These are phyloP conservation scores for Caenorhabditis inopinata DNA, from an alignment of 1,140 invertebrate genomes.

Conservation along the genomic window DNA sequence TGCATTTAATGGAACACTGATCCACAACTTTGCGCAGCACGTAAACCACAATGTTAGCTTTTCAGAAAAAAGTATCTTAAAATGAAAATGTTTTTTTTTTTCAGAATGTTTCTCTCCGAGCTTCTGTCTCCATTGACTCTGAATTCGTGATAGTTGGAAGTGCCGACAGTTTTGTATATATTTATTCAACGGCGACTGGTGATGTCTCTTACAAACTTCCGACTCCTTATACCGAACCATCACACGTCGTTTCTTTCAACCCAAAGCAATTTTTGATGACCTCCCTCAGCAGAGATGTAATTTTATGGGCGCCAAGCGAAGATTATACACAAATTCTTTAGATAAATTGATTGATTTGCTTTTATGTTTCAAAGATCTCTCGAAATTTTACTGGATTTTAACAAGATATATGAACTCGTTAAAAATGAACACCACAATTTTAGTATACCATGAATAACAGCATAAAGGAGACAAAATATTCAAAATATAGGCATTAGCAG, in stretches of 20 bases:
- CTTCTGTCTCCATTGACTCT: conserved; percentile 31
- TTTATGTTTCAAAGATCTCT: no score
- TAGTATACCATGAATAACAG: neutral
- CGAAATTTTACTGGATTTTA: no score
- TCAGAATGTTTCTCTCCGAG: conserved; percentile 35
- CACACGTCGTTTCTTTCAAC: conserved; percentile 98
- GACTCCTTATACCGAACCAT: conserved; percentile 79
- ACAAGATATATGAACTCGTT: no score
- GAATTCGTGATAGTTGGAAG: conserved; percentile 73
- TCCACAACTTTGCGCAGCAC: neutral
- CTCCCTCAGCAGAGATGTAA: neutral
- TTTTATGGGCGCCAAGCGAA: neutral
- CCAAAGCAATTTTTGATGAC: conserved; percentile 80
- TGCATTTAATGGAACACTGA: neutral
- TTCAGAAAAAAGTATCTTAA: neutral
- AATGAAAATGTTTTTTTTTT: conserved; percentile 73
- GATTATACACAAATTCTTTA: neutral
- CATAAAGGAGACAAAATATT: neutral
- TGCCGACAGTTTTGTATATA: conserved; percentile 87
- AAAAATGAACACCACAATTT: no score
- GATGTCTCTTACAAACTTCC: neutral
- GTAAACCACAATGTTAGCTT: neutral
- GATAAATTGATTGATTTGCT: no score
- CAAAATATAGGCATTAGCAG: neutral
- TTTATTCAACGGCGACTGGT: conserved; percentile 86